Conservation (phyloP, 2,888 invertebrate genomes). For the Scaptomyza reducta region DNA sequence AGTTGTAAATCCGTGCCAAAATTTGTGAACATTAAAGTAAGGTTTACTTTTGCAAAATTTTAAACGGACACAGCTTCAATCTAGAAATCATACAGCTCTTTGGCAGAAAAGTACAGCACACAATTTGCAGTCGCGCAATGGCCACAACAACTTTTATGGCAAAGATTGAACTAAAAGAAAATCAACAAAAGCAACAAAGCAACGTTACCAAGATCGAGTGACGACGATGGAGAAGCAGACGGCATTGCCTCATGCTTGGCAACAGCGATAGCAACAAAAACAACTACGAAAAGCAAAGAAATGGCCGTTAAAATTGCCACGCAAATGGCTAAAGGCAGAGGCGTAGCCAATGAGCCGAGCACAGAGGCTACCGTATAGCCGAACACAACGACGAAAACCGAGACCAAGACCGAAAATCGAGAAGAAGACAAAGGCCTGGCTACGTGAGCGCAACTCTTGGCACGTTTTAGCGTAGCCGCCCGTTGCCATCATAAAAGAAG, state of each 20-base stretch:
- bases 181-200: conserved; percentile 51
- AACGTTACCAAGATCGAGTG: conserved; percentile 72
- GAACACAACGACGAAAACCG: conserved; percentile 14
- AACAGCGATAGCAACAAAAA: conserved; percentile 40
- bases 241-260: conserved; percentile 59
- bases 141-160: conserved; percentile 72
- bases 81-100: conserved; percentile 49
- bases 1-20: conserved; percentile 29
- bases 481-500: conserved; percentile 80
- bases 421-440: conserved; percentile 41
- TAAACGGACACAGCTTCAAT: conserved; percentile 33
- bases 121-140: conserved; percentile 71
- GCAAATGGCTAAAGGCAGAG: conserved; percentile 75
- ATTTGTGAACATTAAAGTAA: conserved; percentile 42
- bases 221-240: conserved; percentile 26
- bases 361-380: conserved; percentile 51
- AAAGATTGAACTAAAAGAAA: conserved; percentile 75
- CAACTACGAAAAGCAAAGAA: conserved; percentile 55
- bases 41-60: conserved; percentile 45
- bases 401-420: conserved; percentile 13
- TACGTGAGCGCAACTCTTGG: conserved; percentile 69
- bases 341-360: conserved; percentile 64
- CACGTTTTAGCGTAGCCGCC: conserved; percentile 75
- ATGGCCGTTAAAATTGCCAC: conserved; percentile 76
- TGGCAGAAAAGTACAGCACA: conserved; percentile 69